These are phyloP conservation scores for Ardeotis arabs DNA, from an alignment of 2,113 vertebrate species.

Conservation along the genomic window DNA sequence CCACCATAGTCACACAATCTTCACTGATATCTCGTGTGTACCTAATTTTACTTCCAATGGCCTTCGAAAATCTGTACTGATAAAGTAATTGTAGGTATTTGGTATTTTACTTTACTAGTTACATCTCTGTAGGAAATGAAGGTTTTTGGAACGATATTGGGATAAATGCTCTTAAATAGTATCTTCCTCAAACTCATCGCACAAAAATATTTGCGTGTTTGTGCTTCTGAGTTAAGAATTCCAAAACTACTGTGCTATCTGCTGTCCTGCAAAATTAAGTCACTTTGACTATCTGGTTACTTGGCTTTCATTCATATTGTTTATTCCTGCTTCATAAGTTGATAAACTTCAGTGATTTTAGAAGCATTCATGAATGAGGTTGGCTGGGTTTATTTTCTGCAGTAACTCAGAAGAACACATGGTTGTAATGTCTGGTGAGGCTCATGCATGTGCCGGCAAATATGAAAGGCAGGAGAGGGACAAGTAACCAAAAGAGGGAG, in stretches of 20 bases:
- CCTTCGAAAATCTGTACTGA: neutral
- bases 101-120: neutral
- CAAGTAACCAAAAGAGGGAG: neutral
- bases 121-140: neutral
- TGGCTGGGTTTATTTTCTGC: neutral
- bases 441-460: neutral
- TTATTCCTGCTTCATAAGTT: neutral
- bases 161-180: neutral
- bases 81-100: neutral
- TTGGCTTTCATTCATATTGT: neutral
- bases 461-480: neutral
- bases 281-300: neutral
- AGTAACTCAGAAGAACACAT: rapidly evolving
- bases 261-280: neutral
- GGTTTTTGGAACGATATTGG: neutral
- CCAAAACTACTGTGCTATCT: neutral
- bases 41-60: neutral
- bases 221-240: neutral
- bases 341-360: neutral
- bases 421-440: neutral
- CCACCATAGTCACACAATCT: neutral
- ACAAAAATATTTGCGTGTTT: neutral
- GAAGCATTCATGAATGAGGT: neutral
- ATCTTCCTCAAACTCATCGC: neutral
- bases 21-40: neutral